These are phyloP conservation scores for Meghimatium bilineatum DNA, from an alignment of 2,888 invertebrate genomes.

Conservation along the genomic window DNA sequence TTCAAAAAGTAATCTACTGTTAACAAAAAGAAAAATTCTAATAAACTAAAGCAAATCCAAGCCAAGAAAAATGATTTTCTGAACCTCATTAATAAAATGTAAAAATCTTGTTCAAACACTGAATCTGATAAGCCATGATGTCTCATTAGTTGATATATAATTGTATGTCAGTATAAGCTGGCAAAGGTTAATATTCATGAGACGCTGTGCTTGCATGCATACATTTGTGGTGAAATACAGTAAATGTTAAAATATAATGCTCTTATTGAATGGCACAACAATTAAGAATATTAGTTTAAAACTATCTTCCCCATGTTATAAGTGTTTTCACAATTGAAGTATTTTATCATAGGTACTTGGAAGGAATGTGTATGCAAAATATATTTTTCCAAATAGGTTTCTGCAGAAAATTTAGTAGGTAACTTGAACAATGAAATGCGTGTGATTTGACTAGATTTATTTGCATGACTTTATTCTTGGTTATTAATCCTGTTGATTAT, in stretches of 20 bases:
- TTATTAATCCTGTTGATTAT: too few species aligned
- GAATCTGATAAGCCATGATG: not conserved
- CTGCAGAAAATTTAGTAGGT: too few species aligned
- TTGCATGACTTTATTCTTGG: too few species aligned
- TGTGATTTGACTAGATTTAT: too few species aligned
- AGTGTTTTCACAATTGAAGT: too few species aligned
- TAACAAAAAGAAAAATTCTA: not conserved
- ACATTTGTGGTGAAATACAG: not conserved
- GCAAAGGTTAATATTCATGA: not conserved
- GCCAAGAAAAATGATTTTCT: not conserved
- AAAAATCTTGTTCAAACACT: not conserved
- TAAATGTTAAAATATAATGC: not conserved
- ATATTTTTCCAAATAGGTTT: too few species aligned
- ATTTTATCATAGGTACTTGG: too few species aligned
- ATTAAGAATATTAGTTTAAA: not conserved
- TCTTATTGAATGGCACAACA: not conserved
- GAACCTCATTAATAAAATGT: not conserved
- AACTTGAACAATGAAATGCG: too few species aligned
- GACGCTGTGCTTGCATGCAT: not conserved
- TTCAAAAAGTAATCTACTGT: not conserved
- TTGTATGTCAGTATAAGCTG: too few species aligned
- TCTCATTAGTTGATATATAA: not conserved
- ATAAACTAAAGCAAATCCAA: slow-evolving; percentile 3
- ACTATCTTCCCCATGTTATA: not conserved
- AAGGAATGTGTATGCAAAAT: too few species aligned